Conservation (phyloP, 2,797 vertebrate genomes). For the Mionectes olivaceus region DNA sequence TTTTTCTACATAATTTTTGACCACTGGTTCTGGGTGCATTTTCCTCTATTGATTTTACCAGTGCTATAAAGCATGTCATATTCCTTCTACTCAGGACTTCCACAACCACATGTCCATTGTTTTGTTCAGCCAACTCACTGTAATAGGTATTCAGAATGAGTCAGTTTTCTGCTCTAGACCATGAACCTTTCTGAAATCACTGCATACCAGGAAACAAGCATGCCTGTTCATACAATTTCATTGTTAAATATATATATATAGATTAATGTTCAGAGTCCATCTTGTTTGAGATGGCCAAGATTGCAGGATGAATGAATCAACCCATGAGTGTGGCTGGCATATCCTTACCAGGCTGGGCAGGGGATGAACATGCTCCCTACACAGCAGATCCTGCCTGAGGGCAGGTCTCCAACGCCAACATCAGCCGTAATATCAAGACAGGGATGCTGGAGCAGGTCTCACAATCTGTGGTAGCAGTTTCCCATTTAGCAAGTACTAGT, state of each 20-base stretch:
- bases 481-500: neutral
- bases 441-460: neutral
- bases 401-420: neutral
- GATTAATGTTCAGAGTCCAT: neutral
- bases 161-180: neutral
- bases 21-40: neutral
- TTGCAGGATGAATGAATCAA: neutral
- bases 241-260: neutral
- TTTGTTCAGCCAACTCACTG: neutral
- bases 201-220: neutral
- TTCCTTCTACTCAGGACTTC: neutral
- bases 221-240: neutral
- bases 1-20: neutral
- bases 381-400: neutral
- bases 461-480: neutral
- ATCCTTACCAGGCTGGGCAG: neutral
- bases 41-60: neutral
- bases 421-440: neutral
- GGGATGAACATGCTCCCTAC: accelerated
- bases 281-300: neutral
- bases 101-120: neutral
- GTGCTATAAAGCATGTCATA: neutral
- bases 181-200: neutral
- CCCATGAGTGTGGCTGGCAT: accelerated
- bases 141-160: neutral